These are phyloP conservation scores for Ictalurus furcatus DNA, from an alignment of 2,113 vertebrate genomes.

Conservation along the genomic window DNA sequence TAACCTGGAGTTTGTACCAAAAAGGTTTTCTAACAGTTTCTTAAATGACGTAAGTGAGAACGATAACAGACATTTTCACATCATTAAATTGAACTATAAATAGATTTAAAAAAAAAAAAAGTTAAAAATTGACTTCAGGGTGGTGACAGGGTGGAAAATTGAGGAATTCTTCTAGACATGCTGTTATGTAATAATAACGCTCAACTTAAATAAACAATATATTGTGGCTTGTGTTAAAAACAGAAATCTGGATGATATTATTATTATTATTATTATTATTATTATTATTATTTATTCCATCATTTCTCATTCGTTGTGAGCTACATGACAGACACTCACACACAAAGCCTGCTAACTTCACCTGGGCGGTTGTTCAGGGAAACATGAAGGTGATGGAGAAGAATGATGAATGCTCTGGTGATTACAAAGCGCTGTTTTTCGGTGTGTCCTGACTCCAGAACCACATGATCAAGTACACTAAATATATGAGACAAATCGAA, in stretches of 20 bases:
- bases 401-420: neutral
- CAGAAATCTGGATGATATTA: too few relatives aligned
- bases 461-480: constrained; percentile 27
- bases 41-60: too few relatives aligned
- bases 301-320: neutral
- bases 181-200: too few relatives aligned
- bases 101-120: too few relatives aligned
- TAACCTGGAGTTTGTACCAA: neutral
- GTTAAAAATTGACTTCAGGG: too few relatives aligned
- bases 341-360: neutral
- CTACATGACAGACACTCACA: neutral
- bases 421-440: neutral
- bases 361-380: neutral
- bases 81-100: too few relatives aligned
- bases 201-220: too few relatives aligned
- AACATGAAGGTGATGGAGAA: neutral
- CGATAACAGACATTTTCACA: too few relatives aligned
- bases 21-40: neutral
- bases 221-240: too few relatives aligned
- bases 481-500: constrained; percentile 31
- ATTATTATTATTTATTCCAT: neutral
- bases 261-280: neutral
- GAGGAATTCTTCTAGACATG: too few relatives aligned
- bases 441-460: neutral
- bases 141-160: too few relatives aligned